phyloP scores from a whole-genome alignment of 2,797 vertebrate species.

The Tolypeutes matacus region DNA sequence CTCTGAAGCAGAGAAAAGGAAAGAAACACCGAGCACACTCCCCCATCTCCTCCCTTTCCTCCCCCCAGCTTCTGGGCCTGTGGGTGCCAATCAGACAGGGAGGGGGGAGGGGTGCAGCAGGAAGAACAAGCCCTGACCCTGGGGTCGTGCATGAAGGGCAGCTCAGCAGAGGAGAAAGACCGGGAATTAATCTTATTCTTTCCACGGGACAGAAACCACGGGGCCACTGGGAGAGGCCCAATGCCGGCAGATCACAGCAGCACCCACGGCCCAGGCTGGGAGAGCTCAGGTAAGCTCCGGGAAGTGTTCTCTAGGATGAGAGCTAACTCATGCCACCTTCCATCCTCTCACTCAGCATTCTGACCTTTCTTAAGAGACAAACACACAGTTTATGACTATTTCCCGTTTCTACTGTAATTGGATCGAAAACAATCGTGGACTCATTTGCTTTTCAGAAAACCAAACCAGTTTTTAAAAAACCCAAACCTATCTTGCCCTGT shows the following conservation, averaged over 20 bases:
- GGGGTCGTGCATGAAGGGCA: background rate
- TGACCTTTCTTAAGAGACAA: background rate
- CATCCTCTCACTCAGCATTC: background rate
- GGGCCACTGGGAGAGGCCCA: background rate
- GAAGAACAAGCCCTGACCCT: background rate
- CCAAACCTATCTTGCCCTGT: background rate
- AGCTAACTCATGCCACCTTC: background rate
- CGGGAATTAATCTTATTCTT: background rate
- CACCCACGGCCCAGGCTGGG: background rate
- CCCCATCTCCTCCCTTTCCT: background rate
- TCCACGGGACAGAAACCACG: background rate
- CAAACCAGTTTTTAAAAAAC: background rate
- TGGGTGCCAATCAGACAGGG: background rate
- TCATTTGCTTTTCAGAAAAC: background rate
- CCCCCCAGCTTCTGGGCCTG: background rate
- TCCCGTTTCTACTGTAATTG: background rate
- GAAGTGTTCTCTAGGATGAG: background rate
- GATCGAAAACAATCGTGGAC: background rate
- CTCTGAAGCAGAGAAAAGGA: background rate
- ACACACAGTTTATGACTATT: background rate
- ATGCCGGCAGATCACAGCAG: background rate
- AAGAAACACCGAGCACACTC: background rate
- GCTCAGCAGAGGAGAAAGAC: background rate
- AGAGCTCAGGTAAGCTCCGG: fast-evolving
- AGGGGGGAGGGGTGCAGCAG: background rate